Percentiles rank a stretch among this genome's conserved stretches.
Conservation (phyloP, 2,888 invertebrate species). For the Tricholauxania praeusta region DNA sequence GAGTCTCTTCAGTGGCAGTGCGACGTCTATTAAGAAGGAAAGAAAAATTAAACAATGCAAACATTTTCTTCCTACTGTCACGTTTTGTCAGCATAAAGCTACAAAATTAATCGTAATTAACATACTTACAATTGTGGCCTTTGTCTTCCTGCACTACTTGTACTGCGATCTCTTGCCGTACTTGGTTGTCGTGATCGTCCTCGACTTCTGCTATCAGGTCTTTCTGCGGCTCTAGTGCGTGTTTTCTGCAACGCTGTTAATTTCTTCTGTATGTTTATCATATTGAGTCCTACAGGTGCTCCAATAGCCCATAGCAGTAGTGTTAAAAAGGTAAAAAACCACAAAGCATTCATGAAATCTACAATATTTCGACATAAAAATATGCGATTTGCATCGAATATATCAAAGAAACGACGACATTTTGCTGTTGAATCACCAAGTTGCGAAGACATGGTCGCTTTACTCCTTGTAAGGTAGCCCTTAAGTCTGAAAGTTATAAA, state of each 20-base stretch:
- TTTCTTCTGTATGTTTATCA: conserved; percentile 66
- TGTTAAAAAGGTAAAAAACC: conserved; percentile 75
- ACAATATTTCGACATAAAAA: conserved; percentile 66
- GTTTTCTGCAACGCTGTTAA: conserved; percentile 55
- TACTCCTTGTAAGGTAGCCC: conserved; percentile 77
- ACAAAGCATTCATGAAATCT: conserved; percentile 73
- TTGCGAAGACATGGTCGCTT: conserved; percentile 75
- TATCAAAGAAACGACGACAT: conserved; percentile 79
- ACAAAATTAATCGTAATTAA: too few relatives aligned
- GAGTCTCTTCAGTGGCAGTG: conserved; percentile 61
- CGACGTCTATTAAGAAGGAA: conserved; percentile 51
- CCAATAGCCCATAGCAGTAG: conserved; percentile 72
- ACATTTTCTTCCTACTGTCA: neutral
- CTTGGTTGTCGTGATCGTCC: conserved; percentile 48
- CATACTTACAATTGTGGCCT: conserved; percentile 54
- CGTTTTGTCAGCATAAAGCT: neutral
- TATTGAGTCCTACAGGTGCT: conserved; percentile 74
- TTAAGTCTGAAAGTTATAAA: conserved; percentile 69
- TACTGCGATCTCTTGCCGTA: conserved; percentile 52
- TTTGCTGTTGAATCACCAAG: conserved; percentile 76
- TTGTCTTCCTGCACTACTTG: conserved; percentile 52
- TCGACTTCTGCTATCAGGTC: conserved; percentile 42
- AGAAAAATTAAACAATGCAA: too few relatives aligned
- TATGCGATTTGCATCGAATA: conserved; percentile 75
- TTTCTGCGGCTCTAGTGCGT: conserved; percentile 51